Evolutionary conservation across 64 coral and sea anemone species (phyloP).

Genomic region (Montipora foliosa): DNA sequence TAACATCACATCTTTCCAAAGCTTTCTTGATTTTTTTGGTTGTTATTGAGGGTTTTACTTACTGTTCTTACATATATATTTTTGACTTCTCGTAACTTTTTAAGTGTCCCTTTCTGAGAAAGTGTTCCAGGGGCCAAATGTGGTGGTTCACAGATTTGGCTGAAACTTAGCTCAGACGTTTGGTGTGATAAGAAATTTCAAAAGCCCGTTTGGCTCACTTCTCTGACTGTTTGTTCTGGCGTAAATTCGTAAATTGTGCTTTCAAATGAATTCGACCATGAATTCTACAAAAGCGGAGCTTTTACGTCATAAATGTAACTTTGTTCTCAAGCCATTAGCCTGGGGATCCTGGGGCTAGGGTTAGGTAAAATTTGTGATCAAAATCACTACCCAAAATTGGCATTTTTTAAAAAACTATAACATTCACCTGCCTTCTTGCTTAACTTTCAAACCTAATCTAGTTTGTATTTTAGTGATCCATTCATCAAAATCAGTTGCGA

Average conservation of each 20-base stretch:
- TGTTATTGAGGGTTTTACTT: too few species aligned
- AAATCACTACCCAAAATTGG: background rate
- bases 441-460: background rate
- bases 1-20: too few species aligned
- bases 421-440: constrained; percentile 33
- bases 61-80: too few species aligned
- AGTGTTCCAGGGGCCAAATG: too few species aligned
- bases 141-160: too few species aligned
- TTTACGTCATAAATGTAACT: constrained; percentile 11
- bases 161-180: too few species aligned
- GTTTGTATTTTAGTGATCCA: constrained; percentile 16
- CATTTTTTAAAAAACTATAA: constrained; percentile 29
- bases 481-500: constrained; percentile 59
- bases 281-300: constrained; percentile 9
- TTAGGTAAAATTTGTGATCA: constrained; percentile 11
- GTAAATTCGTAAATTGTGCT: background rate
- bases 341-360: constrained; percentile 36
- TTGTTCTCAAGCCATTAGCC: constrained; percentile 33
- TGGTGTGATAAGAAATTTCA: too few species aligned
- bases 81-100: too few species aligned
- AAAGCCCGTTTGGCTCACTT: too few species aligned
- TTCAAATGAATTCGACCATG: constrained; percentile 49
- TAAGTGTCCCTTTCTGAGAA: too few species aligned
- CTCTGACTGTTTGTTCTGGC: too few species aligned
- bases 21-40: too few species aligned